Evolutionary conservation across 23 tunicate species (phyloP).

Genomic region (Ascidia mentula): DNA sequence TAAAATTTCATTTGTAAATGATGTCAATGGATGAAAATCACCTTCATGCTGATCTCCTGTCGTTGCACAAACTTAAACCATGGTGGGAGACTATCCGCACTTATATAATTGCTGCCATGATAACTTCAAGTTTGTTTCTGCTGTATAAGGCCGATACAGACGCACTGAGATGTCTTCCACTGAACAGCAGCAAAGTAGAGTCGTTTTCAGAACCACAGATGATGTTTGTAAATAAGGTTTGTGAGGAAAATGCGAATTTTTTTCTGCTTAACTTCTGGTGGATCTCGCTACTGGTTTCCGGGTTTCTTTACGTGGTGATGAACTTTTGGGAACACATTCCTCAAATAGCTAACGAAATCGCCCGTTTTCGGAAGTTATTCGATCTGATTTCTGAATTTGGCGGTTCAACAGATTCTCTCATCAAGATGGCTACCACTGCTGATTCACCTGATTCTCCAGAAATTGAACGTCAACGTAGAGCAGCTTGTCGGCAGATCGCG

Average conservation of each 20-base stretch:
- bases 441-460: background rate
- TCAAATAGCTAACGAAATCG: background rate
- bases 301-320: background rate
- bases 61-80: background rate
- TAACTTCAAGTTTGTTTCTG: background rate
- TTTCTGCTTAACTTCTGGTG: background rate
- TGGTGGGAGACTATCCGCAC: slow-evolving; percentile 1
- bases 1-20: too few species aligned
- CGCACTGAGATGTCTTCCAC: background rate
- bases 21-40: too few species aligned
- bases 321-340: slow-evolving; percentile 3
- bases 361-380: background rate
- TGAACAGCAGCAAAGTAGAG: background rate
- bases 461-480: background rate
- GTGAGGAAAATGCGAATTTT: background rate
- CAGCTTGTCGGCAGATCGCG: background rate
- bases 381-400: background rate
- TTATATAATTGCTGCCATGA: background rate
- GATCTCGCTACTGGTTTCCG: background rate
- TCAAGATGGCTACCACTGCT: background rate
- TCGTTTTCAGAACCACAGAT: background rate
- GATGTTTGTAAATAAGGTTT: background rate
- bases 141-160: background rate
- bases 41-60: background rate
- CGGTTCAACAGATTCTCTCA: background rate